Base-by-base conservation (phyloP, 1,140 invertebrate genomes). In the Acromyrmex charruanus region DNA sequence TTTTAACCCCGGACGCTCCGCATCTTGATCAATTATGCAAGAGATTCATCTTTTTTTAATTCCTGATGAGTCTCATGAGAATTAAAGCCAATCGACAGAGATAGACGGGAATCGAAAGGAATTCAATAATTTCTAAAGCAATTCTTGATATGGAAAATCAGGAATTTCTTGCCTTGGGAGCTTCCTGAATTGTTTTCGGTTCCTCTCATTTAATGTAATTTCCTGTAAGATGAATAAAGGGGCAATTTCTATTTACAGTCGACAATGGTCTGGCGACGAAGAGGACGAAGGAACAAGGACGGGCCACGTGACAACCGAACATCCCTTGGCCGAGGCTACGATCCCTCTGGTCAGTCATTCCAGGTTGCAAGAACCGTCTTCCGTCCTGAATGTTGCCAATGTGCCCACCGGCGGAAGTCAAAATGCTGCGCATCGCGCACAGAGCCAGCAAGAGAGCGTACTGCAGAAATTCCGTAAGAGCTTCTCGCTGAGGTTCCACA, bases 401-500 rank as follows among this genome's bases (percentile, higher is more conserved):
- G 74, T 92, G 68, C 59, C 74, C 75, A 72, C 86, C 61, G 72
- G 82, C 87, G 93, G 91, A 59, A 84, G 49, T 12, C 87, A 91
- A 63, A 90, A 90, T 87, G 49, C 89, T 85, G 59, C 77, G 7
- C 91, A 92, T 81, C 90, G 93, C 63, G 80, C 88, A 61, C 92
- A 92, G 61, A 93, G 87, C 90, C 94, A 94, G 63, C 94, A 94
- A 82, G 94, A 95, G 79, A 95, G 97, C 91, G 96, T 97, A 28
- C 92, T 97, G 59, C 96, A 97, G 90, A 97, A 97, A 93, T 97
- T 97, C 91, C 95, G 97, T 39, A 97, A 97, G 91, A 97, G 97
- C 85, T 97, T 97, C 88, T 97, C 97, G 35, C 87, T 97, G 71
- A 95, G 96, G 77, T 97, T 97, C 91, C 94, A 96, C 89, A 96